Evolutionary conservation across 2,888 invertebrate species (phyloP), one percentile per base, ranked within the genome.

Genomic region (Alloplasta piceator): DNA sequence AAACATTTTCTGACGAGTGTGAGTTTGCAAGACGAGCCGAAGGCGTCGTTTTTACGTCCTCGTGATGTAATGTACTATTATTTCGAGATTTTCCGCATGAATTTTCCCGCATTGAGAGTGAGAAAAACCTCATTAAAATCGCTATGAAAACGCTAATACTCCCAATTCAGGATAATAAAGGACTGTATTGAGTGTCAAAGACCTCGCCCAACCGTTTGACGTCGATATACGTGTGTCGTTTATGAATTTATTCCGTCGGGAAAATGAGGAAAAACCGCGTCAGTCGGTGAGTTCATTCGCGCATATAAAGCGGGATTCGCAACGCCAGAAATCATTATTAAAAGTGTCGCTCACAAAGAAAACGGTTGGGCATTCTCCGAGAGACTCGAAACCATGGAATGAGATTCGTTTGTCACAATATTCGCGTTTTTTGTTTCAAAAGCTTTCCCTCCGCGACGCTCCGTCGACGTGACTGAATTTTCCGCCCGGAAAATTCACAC

Each of bases 361-460:
- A 7, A 52, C 5, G 16, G 6, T 5, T 5, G 52, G 52, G 6
- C 52, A 26, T 52, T 7, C 16, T 26, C 12, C 52, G 6, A 52
- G 14, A 6, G 52, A 26, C 6, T 52, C 14, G 12, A 39, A 43
- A 38, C 48, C 36, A 55, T 6, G 70, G 61, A 80, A 72, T 67
- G 70, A 58, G 63, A 74, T 80, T 67, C 67, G 71, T 72, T 72
- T 56, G 80, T 67, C 50, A 72, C 55, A 68, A 48, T 52, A 38
- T 10, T 60, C 61, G 26, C 43, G 63, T 41, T 60, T 52, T 14
- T 6, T 52, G 46, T 52, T 71, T 76, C 77, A 64, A 77, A 73
- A 68, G 77, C 77, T 73, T 77, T 81, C 70, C 73, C 74, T 72
- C 61, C 38, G 26, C 58, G n/a, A 46, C n/a, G 50, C 73, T 52